Percentiles rank a stretch among this genome's conserved stretches.
These are phyloP conservation scores for Alfaro cultratus DNA, from an alignment of 2,797 vertebrate species.

Conservation along the genomic window DNA sequence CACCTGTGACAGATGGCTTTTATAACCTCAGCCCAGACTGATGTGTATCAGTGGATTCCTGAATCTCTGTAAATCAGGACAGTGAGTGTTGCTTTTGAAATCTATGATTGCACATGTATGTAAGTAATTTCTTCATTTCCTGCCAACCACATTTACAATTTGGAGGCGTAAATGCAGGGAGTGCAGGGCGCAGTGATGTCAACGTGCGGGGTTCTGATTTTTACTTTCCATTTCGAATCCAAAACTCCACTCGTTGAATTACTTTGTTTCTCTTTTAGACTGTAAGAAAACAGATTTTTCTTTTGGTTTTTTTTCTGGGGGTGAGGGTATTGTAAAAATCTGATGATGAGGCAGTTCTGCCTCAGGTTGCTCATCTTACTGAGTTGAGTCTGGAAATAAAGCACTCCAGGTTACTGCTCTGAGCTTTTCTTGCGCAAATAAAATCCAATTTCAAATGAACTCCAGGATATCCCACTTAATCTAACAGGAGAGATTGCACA, in stretches of 20 bases:
- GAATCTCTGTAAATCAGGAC: not conserved
- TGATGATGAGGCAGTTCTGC: not conserved
- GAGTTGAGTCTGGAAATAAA: constrained; percentile 6
- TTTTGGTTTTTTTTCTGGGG: not conserved
- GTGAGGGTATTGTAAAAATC: not conserved
- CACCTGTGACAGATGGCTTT: not conserved
- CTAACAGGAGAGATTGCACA: constrained; percentile 7
- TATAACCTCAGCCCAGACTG: not conserved
- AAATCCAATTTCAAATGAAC: constrained; percentile 15
- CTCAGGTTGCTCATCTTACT: not conserved
- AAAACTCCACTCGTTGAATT: not conserved
- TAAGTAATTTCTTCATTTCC: not conserved
- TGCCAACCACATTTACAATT: not conserved
- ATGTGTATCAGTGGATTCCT: not conserved
- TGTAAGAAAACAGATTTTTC: not conserved
- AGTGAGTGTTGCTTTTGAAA: not conserved
- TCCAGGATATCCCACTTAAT: constrained; percentile 11
- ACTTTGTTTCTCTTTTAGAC: not conserved
- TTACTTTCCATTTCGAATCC: not conserved
- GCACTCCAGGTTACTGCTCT: constrained; percentile 2
- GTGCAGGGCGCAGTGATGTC: not conserved
- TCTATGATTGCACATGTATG: too few relatives aligned
- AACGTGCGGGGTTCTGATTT: not conserved
- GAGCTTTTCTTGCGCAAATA: not conserved
- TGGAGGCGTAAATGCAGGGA: not conserved